phyloP scores from a whole-genome alignment of 2,113 vertebrate species.

The Pseudopodoces humilis region DNA sequence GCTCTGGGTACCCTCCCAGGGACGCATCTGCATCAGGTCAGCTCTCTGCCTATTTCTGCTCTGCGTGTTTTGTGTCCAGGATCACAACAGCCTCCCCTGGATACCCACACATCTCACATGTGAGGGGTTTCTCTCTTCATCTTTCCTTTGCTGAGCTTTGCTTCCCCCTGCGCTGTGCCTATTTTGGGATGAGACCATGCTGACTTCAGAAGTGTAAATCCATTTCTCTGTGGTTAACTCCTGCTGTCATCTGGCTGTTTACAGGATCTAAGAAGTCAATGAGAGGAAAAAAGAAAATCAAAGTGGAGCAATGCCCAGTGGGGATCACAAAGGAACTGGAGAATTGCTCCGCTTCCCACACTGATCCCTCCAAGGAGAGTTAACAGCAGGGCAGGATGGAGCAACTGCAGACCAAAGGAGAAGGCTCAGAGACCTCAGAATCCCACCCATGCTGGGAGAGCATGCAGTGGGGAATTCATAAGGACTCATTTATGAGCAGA shows the following conservation, averaged over 20 bases:
- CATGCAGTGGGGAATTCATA: neutral
- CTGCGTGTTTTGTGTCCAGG: neutral
- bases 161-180: neutral
- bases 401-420: neutral
- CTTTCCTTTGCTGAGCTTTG: neutral
- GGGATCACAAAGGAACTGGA: neutral
- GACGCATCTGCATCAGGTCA: rapidly evolving
- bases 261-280: conserved; percentile 67
- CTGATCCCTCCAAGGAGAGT: neutral
- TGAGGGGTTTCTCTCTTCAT: neutral
- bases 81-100: neutral
- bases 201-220: neutral
- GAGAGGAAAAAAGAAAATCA: conserved; percentile 48
- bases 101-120: neutral
- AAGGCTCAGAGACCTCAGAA: neutral
- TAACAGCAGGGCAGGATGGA: neutral
- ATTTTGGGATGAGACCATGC: neutral
- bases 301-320: neutral
- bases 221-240: neutral
- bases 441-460: neutral
- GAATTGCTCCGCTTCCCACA: neutral
- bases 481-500: neutral
- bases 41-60: neutral
- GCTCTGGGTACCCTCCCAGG: neutral
- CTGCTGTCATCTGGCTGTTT: neutral